Conservation (phyloP, 2,797 vertebrate genomes). For the Helicolenus hilgendorfi region DNA sequence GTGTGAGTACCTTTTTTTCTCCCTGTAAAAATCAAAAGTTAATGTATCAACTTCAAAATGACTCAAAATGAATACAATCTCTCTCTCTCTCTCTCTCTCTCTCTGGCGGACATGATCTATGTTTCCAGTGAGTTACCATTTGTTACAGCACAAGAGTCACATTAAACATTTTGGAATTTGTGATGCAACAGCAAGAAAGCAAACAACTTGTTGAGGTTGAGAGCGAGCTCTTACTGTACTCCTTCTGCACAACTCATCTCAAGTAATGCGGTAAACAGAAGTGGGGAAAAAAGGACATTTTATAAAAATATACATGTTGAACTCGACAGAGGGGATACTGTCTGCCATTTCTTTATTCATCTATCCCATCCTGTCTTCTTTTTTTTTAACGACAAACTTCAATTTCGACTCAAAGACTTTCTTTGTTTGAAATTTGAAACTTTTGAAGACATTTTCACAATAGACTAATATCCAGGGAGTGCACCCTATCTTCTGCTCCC, state of each 20-base stretch:
- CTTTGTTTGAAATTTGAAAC: background rate
- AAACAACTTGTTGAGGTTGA: slow-evolving; percentile 52
- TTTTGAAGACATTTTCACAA: slow-evolving; percentile 10
- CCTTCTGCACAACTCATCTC: slow-evolving; percentile 3
- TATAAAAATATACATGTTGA: slow-evolving; percentile 41
- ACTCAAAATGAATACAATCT: background rate
- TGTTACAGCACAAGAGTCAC: slow-evolving; percentile 50
- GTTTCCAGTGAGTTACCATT: slow-evolving; percentile 43
- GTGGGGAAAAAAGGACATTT: background rate
- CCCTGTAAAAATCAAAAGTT: background rate
- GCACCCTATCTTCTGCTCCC: background rate
- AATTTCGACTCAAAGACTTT: background rate
- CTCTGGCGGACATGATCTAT: slow-evolving; percentile 17
- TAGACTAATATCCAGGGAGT: background rate
- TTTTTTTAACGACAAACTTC: background rate
- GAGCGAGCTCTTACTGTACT: background rate
- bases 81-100: background rate
- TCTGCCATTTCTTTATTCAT: background rate
- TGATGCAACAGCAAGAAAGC: slow-evolving; percentile 76
- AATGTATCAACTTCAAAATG: slow-evolving; percentile 1
- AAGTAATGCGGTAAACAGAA: slow-evolving; percentile 1
- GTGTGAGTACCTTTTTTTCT: background rate
- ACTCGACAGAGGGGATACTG: background rate
- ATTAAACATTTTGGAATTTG: slow-evolving; percentile 61
- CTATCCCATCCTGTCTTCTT: background rate